Evolutionary conservation across 1,140 invertebrate genomes (phyloP), one percentile per base, ranked within the genome.

Genomic region (Anoplophora glabripennis): DNA sequence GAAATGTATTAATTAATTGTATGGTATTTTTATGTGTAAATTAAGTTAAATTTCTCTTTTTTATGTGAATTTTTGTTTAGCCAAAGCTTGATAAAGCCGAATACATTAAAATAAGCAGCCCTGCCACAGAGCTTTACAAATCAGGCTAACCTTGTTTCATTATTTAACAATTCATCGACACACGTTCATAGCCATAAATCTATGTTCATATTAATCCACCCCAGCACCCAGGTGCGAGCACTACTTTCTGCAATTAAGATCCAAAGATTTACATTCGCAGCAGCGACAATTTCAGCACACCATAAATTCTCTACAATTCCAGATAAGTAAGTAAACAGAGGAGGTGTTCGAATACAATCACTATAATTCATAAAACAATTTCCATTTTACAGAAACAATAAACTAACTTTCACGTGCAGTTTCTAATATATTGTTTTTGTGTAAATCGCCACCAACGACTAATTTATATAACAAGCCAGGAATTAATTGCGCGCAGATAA

Each of bases 391-490:
- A 54, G 38, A 33, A 44, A 54, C 52, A 54, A 54, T 54, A 54
- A 54, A 42, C 38, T 54, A 33, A 54, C 52, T 54, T 54, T 54
- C 52, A 54, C 52, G 33, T 34, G 44, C 44, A 54, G 44, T 57
- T 62, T 37, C 37, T 56, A 47, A 35, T 38, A 34, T 56, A 40
- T 48, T 48, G 38, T 40, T 41, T 61, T 46, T 42, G 42, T 55
- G 54, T 55, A 38, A 55, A 55, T 61, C 28, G 12, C 28, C 21
- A 17, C 47, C 35, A 44, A 48, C 38, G 17, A 33, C 46, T 51
- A 63, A 63, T 63, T 59, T 57, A 54, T 63, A 63, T 55, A 56
- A 63, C 53, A 61, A 61, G 44, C 33, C 44, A 48, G 45, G 48
- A 55, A 61, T 61, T 61, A 61, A 61, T 55, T 59, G 44, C 40